Conservation (phyloP, 2,888 invertebrate genomes). For the Drosophila picticornis region DNA sequence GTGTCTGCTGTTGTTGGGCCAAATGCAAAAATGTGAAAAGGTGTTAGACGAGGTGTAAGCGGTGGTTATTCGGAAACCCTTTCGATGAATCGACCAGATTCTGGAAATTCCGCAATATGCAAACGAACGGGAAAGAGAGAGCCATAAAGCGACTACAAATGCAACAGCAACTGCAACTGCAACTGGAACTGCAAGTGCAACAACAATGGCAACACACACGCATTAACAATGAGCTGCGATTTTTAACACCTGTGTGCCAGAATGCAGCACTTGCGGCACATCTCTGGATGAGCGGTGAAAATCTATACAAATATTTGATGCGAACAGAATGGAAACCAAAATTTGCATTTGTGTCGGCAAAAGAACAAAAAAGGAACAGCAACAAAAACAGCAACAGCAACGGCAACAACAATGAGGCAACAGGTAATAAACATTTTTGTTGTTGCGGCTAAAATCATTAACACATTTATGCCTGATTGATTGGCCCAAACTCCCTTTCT, state of each 20-base stretch:
- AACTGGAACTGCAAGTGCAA: constrained; percentile 22
- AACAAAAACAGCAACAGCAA: background rate
- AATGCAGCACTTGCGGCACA: constrained; percentile 64
- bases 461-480: constrained; percentile 61
- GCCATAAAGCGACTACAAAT: constrained; percentile 8
- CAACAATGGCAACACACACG: constrained; percentile 42
- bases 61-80: constrained; percentile 54
- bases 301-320: constrained; percentile 79
- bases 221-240: constrained; percentile 76
- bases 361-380: constrained; percentile 63
- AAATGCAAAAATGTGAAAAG: constrained; percentile 41
- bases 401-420: constrained; percentile 22
- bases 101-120: constrained; percentile 77
- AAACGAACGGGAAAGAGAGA: constrained; percentile 16
- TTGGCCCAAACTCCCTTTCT: constrained; percentile 8
- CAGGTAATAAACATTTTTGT: constrained; percentile 58
- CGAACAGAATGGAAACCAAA: constrained; percentile 65
- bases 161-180: constrained; percentile 18
- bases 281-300: constrained; percentile 45
- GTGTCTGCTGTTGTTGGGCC: constrained; percentile 35
- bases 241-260: constrained; percentile 77
- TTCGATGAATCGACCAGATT: constrained; percentile 70
- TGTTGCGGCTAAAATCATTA: constrained; percentile 57
- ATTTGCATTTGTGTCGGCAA: constrained; percentile 76
- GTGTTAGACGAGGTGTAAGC: constrained; percentile 41